These are phyloP conservation scores for Heliconius nattereri DNA, from an alignment of 1,140 invertebrate genomes.

Conservation along the genomic window DNA sequence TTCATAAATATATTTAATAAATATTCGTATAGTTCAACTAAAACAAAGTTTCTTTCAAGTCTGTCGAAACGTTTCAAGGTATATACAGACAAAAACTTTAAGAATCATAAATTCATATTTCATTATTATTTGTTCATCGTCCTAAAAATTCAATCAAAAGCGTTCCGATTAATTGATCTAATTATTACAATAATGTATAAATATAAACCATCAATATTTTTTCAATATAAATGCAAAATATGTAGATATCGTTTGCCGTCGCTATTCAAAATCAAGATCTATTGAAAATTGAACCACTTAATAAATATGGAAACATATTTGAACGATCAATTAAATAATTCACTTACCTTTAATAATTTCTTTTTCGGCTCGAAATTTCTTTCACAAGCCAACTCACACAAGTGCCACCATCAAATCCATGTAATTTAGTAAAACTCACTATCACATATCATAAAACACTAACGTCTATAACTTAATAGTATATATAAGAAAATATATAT, in stretches of 20 bases:
- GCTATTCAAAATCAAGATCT: not conserved
- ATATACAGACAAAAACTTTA: no score
- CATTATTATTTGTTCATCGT: no score
- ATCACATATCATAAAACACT: not conserved
- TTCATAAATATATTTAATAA: no score
- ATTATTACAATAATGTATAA: no score
- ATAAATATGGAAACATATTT: not conserved
- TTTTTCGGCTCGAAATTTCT: not conserved
- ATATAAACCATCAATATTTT: not conserved
- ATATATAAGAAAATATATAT: not conserved
- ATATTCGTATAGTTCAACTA: no score
- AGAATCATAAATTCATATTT: no score
- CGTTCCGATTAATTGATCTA: no score
- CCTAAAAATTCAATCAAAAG: no score
- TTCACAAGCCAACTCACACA: not conserved
- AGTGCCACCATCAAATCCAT: not conserved
- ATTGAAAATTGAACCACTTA: not conserved
- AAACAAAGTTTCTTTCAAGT: no score
- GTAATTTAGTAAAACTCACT: not conserved
- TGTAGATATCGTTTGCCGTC: not conserved
- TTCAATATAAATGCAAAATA: not conserved
- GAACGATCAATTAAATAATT: not conserved
- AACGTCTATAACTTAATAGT: not conserved
- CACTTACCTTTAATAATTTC: not conserved
- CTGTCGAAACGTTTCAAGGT: no score